Conservation (phyloP, 2,888 invertebrate genomes). For the Nasonovia ribisnigri region DNA sequence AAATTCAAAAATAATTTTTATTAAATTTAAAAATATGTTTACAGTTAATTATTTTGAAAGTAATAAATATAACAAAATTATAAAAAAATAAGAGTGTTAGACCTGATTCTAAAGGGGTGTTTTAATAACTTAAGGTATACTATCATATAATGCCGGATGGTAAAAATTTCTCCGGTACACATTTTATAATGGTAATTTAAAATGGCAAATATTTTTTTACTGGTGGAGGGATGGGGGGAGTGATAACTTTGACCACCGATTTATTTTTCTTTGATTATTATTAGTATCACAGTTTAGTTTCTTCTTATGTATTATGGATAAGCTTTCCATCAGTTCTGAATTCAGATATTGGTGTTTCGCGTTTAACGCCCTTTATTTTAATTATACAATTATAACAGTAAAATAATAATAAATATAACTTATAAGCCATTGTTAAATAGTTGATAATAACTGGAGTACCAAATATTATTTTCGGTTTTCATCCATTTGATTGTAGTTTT, state of each 20-base stretch:
- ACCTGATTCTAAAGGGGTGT: too few relatives aligned
- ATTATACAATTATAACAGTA: too few relatives aligned
- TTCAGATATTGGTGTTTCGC: not conserved
- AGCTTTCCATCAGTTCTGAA: not conserved
- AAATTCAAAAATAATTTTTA: too few relatives aligned
- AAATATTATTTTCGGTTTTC: not conserved
- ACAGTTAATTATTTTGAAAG: too few relatives aligned
- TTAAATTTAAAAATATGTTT: too few relatives aligned
- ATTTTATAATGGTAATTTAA: not conserved
- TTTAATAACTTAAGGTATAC: too few relatives aligned
- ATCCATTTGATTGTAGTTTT: not conserved
- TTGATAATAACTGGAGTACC: too few relatives aligned
- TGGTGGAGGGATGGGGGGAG: too few relatives aligned
- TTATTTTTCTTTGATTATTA: not conserved
- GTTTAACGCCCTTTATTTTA: not conserved
- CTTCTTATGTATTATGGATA: not conserved
- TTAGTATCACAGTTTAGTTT: not conserved
- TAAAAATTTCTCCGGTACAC: too few relatives aligned
- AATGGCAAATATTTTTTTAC: not conserved
- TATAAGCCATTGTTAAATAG: not conserved
- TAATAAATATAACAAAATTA: too few relatives aligned
- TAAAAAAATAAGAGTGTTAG: too few relatives aligned
- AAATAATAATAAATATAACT: not conserved
- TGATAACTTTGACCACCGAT: not conserved
- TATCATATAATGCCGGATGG: too few relatives aligned